Evolutionary conservation across 1,140 invertebrate species (phyloP), one percentile per base, ranked within the genome.

Genomic region (Latrodectus geometricus): DNA sequence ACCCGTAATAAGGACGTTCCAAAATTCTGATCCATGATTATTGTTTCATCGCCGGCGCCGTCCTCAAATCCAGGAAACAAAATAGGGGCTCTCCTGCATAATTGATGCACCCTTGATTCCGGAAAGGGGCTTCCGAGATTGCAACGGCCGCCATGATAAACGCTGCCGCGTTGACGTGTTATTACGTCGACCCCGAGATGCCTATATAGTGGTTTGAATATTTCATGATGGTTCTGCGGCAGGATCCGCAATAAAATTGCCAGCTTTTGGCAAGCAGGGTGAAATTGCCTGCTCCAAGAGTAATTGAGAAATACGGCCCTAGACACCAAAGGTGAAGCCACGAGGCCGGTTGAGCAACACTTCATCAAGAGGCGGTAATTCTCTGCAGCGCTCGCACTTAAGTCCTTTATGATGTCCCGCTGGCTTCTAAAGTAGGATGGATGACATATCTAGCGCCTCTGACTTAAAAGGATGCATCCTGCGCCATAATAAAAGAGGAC

Each of bases 261-360:
- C 74, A 86, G 83, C 83, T 56, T 70, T 75, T 78, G 83, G 74
- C 76, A 87, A 80, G 76, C 76, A 87, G 85, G 85, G 85, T 87
- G 85, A 87, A 87, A 87, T 87, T 87, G 85, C 85, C 85, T 87
- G 85, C 85, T 87, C 85, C 56, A 23, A 54, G 35, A 61, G 85
- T 87, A 87, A 87, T 87, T 87, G 85, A 87, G 85, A 87, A 87
- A 87, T 87, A 87, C 85, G 85, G 85, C 85, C 85, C 85, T 68
- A 87, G 85, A 87, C 85, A 87, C 85, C 85, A 87, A 87, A 87
- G 85, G 85, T 87, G 85, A 87, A 87, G 85, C 68, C 85, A 61
- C 56, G 50, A 20, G 74, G 65, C 75, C 75, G 74, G 74, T 78
- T 86, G 74, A 86, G 83, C 83, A 78, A 74, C 85, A 87, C 85